Evolutionary conservation across 2,888 invertebrate genomes (phyloP).

Genomic region (Sisyra terminalis): DNA sequence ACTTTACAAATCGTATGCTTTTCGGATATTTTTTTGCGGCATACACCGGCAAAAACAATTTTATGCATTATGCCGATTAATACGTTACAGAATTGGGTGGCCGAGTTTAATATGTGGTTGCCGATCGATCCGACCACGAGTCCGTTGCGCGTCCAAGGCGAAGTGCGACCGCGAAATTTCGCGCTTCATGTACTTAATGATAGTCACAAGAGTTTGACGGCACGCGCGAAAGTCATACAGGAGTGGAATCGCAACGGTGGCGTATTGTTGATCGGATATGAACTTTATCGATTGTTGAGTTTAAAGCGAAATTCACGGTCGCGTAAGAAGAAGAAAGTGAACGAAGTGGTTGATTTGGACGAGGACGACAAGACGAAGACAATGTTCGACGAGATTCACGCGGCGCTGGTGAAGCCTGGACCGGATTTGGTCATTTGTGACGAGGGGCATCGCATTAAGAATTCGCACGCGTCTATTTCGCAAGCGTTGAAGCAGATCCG

Average conservation of each 20-base stretch:
- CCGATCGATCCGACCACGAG: slow-evolving; percentile 49
- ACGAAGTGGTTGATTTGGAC: slow-evolving; percentile 28
- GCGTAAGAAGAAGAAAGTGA: slow-evolving; percentile 40
- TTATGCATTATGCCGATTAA: slow-evolving; percentile 97
- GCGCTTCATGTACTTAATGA: slow-evolving; percentile 85
- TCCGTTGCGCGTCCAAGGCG: slow-evolving; percentile 40
- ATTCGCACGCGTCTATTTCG: slow-evolving; percentile 92
- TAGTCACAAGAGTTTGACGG: slow-evolving; percentile 77
- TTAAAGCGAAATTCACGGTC: slow-evolving; percentile 53
- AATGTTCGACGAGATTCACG: slow-evolving; percentile 69
- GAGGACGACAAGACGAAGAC: slow-evolving; percentile 50
- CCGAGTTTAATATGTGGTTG: slow-evolving; percentile 96
- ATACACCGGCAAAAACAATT: slow-evolving; percentile 76
- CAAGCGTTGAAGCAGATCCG: slow-evolving; percentile 87
- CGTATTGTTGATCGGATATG: slow-evolving; percentile 92
- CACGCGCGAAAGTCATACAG: slow-evolving; percentile 69
- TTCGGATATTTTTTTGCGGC: slow-evolving; percentile 86
- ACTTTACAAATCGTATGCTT: slow-evolving; percentile 88
- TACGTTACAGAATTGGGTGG: slow-evolving; percentile 94
- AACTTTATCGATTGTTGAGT: slow-evolving; percentile 82
- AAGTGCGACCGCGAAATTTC: slow-evolving; percentile 64
- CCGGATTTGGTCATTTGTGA: slow-evolving; percentile 92
- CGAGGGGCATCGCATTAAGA: slow-evolving; percentile 96
- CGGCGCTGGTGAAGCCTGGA: slow-evolving; percentile 75
- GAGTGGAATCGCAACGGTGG: slow-evolving; percentile 84